phyloP scores from a whole-genome alignment of 2,113 vertebrate genomes.

The Phyllostomus hastatus region DNA sequence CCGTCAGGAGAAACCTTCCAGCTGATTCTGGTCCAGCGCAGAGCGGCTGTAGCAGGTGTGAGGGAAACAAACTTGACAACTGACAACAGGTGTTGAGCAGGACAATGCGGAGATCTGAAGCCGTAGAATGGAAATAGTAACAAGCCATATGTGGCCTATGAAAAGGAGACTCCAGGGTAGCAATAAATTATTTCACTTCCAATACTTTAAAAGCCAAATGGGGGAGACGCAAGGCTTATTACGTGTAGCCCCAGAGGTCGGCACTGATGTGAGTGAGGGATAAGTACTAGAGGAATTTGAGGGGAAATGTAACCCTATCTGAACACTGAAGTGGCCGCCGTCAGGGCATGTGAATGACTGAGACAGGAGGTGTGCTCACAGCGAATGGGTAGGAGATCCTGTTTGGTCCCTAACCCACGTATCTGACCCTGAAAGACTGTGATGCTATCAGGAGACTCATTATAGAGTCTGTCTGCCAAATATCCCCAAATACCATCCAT shows the following conservation, averaged over 20 bases:
- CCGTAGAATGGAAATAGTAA: neutral
- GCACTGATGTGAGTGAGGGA: neutral
- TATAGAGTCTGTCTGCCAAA: neutral
- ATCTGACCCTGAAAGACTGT: neutral
- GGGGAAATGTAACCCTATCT: neutral
- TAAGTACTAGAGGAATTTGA: neutral
- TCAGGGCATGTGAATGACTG: neutral
- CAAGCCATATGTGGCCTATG: neutral
- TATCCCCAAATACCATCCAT: neutral
- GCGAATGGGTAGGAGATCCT: fast-evolving
- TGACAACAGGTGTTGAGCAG: neutral
- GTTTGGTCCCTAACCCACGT: neutral
- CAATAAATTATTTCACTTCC: neutral
- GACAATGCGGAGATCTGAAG: neutral
- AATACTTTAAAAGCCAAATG: neutral
- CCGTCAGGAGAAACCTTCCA: neutral
- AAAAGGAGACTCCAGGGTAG: neutral
- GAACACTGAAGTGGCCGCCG: neutral
- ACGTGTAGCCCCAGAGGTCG: neutral
- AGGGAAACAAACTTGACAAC: neutral
- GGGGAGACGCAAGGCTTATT: neutral
- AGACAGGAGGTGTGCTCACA: neutral
- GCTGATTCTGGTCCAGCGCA: neutral
- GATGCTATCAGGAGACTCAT: neutral
- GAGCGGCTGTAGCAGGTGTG: neutral